Conservation (phyloP, 1,140 invertebrate species). For the Eupristina koningsbergeri region DNA sequence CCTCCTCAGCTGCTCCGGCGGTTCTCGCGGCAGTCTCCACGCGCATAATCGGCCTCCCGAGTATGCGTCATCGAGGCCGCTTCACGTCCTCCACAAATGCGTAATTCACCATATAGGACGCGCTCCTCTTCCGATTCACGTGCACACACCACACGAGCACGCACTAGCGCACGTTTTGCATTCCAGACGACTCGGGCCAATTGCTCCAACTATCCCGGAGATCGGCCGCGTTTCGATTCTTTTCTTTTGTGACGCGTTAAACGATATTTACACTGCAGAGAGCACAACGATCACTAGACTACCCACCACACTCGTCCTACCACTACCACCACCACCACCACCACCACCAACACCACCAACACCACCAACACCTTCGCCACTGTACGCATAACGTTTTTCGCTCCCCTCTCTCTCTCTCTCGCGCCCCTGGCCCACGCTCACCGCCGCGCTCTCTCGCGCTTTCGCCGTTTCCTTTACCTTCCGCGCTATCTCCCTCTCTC, state of each 20-base stretch:
- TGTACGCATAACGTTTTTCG: background rate
- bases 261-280: constrained; percentile 30
- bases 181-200: background rate
- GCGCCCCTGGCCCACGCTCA: background rate
- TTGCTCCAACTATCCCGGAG: background rate
- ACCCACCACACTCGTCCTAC: background rate
- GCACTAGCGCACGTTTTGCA: background rate
- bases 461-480: constrained; percentile 1
- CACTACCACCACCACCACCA: constrained; percentile 1
- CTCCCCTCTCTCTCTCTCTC: background rate
- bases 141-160: background rate
- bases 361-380: constrained; percentile 11
- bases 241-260: background rate
- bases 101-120: constrained; percentile 33
- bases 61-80: constrained; percentile 36
- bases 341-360: no score
- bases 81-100: background rate
- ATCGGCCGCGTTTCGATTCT: background rate
- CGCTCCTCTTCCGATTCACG: constrained; percentile 1
- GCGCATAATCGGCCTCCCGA: constrained; percentile 32
- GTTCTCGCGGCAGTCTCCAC: background rate
- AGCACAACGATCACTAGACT: constrained; percentile 14
- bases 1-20: constrained; percentile 19
- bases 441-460: background rate
- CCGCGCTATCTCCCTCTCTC: constrained; percentile 1